A percentile compares a stretch with the other conserved stretches of the same genome.
Conservation (phyloP, 2,888 invertebrate genomes). For the Blastobasis lacticolella region DNA sequence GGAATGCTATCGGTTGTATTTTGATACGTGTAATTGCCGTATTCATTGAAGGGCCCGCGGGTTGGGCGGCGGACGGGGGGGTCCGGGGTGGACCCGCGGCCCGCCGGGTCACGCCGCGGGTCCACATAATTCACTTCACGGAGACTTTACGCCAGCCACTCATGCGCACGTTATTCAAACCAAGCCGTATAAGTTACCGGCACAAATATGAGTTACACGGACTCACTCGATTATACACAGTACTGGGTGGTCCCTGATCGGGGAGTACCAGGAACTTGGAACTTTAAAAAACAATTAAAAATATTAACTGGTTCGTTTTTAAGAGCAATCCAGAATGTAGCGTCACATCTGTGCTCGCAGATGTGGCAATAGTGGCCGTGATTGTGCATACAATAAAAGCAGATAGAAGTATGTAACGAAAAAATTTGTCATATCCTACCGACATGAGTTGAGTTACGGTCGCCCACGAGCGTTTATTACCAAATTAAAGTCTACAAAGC, state of each 20-base stretch:
- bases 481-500: too few relatives aligned
- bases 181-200: slow-evolving; percentile 21
- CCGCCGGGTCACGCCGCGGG: slow-evolving; percentile 14
- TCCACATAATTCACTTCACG: slow-evolving; percentile 12
- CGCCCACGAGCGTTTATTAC: too few relatives aligned
- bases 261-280: slow-evolving; percentile 22
- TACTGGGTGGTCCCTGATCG: slow-evolving; percentile 40
- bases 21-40: slow-evolving; percentile 5
- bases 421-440: too few relatives aligned
- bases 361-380: neutral
- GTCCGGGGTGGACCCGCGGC: slow-evolving; percentile 12
- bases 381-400: too few relatives aligned
- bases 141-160: slow-evolving; percentile 8
- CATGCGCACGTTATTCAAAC: slow-evolving; percentile 22
- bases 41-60: slow-evolving; percentile 8
- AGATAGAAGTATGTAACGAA: too few relatives aligned
- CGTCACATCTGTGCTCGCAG: neutral
- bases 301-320: slow-evolving; percentile 12
- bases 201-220: slow-evolving; percentile 32
- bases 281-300: slow-evolving; percentile 27
- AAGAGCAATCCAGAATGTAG: neutral
- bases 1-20: neutral
- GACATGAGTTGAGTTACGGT: too few relatives aligned
- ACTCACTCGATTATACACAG: slow-evolving; percentile 30
- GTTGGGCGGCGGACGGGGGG: neutral